Percentiles rank a stretch among this genome's conserved stretches.
phyloP scores from a whole-genome alignment of 2,797 vertebrate species.

The Acrocephalus scirpaceus region DNA sequence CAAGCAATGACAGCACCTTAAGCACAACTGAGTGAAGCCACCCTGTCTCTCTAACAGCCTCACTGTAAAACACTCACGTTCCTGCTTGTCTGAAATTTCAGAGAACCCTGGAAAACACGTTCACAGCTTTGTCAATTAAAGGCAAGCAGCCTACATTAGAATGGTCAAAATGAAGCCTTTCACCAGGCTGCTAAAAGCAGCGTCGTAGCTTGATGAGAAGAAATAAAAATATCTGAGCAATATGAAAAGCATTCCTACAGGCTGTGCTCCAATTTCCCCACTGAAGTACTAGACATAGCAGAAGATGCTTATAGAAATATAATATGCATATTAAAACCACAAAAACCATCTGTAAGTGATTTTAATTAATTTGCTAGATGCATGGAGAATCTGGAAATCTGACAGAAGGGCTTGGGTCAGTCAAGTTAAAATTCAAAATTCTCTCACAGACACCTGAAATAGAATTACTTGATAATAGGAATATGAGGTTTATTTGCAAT shows the following conservation, averaged over 20 bases:
- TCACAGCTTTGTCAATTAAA: background rate
- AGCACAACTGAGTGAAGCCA: background rate
- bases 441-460: background rate
- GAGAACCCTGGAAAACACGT: background rate
- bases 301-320: background rate
- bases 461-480: background rate
- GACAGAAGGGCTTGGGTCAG: background rate
- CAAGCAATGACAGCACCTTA: fast-evolving
- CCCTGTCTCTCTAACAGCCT: background rate
- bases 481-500: background rate
- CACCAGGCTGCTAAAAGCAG: background rate
- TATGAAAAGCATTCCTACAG: background rate
- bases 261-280: background rate
- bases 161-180: background rate
- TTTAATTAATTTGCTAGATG: background rate
- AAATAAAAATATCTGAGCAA: background rate
- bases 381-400: background rate
- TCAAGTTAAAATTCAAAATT: background rate
- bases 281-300: background rate
- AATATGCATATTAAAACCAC: background rate
- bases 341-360: background rate
- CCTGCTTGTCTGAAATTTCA: background rate
- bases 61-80: background rate
- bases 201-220: fast-evolving
- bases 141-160: background rate